These are phyloP conservation scores for Drosophila malerkotliana DNA, from an alignment of 1,140 invertebrate genomes.

Conservation along the genomic window DNA sequence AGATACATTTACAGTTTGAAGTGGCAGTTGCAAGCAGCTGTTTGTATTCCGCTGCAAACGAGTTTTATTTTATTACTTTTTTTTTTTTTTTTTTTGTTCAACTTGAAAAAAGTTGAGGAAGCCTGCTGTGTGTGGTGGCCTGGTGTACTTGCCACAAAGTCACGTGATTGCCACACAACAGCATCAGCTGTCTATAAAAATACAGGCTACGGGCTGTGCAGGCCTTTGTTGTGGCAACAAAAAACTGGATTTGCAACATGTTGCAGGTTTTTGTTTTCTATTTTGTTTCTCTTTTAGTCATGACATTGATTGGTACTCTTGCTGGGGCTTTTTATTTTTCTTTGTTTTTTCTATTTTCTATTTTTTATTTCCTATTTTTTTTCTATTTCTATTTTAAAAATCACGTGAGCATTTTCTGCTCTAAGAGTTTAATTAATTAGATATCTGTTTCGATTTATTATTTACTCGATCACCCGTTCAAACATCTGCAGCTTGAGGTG, in stretches of 20 bases:
- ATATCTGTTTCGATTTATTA: background rate
- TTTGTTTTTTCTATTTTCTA: background rate
- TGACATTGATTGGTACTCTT: background rate
- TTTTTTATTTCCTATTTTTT: background rate
- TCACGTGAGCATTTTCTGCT: no score
- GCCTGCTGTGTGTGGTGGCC: slow-evolving; percentile 1
- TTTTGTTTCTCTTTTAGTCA: background rate
- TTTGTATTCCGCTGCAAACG: slow-evolving; percentile 42
- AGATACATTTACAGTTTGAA: slow-evolving; percentile 10
- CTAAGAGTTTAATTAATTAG: background rate
- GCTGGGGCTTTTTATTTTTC: background rate
- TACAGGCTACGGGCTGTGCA: background rate
- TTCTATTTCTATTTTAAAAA: no score
- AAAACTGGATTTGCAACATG: background rate
- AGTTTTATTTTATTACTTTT: slow-evolving; percentile 32
- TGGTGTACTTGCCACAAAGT: slow-evolving; percentile 64
- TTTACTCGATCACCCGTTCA: no score
- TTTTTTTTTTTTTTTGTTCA: background rate
- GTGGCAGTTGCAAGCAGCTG: slow-evolving; percentile 29
- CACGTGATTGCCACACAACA: slow-evolving; percentile 57
- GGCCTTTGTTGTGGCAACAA: slow-evolving; percentile 22
- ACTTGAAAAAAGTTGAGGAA: slow-evolving; percentile 7
- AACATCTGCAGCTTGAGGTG: background rate
- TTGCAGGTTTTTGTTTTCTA: background rate
- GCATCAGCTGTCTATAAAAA: slow-evolving; percentile 38